Evolutionary conservation across 2,888 invertebrate species (phyloP).

Genomic region (Augiades crinisus): DNA sequence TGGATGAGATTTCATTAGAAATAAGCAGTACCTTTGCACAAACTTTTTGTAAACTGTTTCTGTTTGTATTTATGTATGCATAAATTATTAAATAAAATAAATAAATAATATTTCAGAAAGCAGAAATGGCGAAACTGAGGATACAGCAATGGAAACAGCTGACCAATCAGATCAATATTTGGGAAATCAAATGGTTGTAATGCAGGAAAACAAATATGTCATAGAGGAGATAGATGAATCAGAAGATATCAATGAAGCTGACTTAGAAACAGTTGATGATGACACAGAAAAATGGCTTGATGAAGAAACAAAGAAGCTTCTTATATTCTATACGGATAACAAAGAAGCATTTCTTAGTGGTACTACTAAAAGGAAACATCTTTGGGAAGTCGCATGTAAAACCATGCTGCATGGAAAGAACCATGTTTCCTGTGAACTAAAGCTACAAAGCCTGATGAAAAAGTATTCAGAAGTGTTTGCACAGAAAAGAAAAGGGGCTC

Average conservation of each 20-base stretch:
- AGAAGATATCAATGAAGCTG: conserved; percentile 36
- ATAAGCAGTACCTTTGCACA: too few species aligned
- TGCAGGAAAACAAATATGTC: conserved; percentile 37
- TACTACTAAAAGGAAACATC: conserved; percentile 50
- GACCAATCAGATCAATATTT: conserved; percentile 29
- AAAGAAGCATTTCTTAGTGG: conserved; percentile 59
- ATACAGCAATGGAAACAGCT: conserved; percentile 31
- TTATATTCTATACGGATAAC: conserved; percentile 68
- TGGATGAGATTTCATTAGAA: too few species aligned
- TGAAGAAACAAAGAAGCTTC: conserved; percentile 55
- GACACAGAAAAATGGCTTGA: conserved; percentile 52
- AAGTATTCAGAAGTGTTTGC: conserved; percentile 49
- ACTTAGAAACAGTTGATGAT: conserved; percentile 31
- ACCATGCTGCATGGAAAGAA: conserved; percentile 61
- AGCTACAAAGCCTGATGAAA: conserved; percentile 48
- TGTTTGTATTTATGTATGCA: too few species aligned
- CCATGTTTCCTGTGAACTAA: conserved; percentile 51
- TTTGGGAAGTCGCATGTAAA: conserved; percentile 69
- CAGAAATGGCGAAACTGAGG: conserved; percentile 39
- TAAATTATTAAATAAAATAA: too few species aligned
- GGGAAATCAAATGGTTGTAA: conserved; percentile 20
- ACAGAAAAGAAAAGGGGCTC: conserved; percentile 45
- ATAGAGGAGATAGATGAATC: conserved; percentile 27
- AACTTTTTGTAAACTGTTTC: too few species aligned
- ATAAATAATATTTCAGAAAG: conserved; percentile 49